phyloP scores from a whole-genome alignment of 2,797 vertebrate species.

The Oreochromis grahami region DNA sequence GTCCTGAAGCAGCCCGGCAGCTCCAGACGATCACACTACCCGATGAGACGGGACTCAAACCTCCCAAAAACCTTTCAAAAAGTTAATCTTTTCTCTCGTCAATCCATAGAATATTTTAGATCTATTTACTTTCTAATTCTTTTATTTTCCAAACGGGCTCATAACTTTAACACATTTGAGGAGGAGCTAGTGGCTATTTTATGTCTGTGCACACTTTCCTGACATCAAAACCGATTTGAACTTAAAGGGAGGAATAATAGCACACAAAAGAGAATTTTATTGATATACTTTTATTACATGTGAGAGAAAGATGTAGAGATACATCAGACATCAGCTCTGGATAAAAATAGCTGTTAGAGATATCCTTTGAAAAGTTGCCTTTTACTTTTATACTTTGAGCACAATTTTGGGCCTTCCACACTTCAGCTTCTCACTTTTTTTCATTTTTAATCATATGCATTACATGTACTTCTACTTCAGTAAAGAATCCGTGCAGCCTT shows the following conservation, averaged over 20 bases:
- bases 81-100: neutral
- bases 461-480: neutral
- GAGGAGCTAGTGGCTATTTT: neutral
- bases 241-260: neutral
- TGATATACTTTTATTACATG: neutral
- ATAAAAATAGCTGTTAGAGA: neutral
- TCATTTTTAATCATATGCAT: neutral
- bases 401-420: neutral
- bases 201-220: neutral
- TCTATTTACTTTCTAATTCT: neutral
- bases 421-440: neutral
- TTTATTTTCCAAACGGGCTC: neutral
- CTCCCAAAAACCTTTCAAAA: neutral
- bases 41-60: neutral
- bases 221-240: neutral
- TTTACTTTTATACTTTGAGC: neutral
- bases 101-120: neutral
- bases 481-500: accelerated
- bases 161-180: neutral
- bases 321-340: neutral
- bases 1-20: neutral
- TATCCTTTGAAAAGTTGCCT: neutral
- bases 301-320: neutral
- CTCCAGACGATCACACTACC: neutral
- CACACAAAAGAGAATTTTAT: neutral